These are phyloP conservation scores for Rhinogobius similis DNA, from an alignment of 2,113 vertebrate genomes.

Conservation along the genomic window DNA sequence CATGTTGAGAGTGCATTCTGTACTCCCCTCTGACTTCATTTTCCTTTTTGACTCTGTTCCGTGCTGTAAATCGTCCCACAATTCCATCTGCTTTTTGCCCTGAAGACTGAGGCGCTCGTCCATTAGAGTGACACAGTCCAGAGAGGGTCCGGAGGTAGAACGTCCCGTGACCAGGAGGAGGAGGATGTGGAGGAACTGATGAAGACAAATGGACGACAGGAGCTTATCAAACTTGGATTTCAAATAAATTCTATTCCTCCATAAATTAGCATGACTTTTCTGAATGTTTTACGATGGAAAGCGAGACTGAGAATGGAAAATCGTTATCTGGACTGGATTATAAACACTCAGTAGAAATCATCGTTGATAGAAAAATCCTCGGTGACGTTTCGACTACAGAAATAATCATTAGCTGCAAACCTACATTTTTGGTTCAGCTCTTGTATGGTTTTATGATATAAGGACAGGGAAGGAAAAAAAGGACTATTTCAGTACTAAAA, in stretches of 20 bases:
- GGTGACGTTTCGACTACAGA: not conserved
- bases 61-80: conserved; percentile 42
- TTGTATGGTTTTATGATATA: too few species aligned
- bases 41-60: not conserved
- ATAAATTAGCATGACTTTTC: not conserved
- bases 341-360: too few species aligned
- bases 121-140: conserved; percentile 67
- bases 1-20: conserved; percentile 30
- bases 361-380: too few species aligned
- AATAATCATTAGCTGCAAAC: not conserved
- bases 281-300: not conserved
- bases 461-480: not conserved
- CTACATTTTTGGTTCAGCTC: too few species aligned
- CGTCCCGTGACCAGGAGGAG: not conserved
- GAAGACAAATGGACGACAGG: not conserved
- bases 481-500: not conserved
- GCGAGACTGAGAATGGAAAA: not conserved
- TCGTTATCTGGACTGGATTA: too few species aligned
- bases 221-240: not conserved
- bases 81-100: conserved; percentile 46
- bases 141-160: conserved; percentile 46
- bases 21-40: conserved; percentile 23
- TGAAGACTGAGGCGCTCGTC: conserved; percentile 32
- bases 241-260: not conserved
- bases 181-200: conserved; percentile 22